phyloP scores from a whole-genome alignment of 2,113 vertebrate genomes.

The cat (Felis catus) region DNA sequence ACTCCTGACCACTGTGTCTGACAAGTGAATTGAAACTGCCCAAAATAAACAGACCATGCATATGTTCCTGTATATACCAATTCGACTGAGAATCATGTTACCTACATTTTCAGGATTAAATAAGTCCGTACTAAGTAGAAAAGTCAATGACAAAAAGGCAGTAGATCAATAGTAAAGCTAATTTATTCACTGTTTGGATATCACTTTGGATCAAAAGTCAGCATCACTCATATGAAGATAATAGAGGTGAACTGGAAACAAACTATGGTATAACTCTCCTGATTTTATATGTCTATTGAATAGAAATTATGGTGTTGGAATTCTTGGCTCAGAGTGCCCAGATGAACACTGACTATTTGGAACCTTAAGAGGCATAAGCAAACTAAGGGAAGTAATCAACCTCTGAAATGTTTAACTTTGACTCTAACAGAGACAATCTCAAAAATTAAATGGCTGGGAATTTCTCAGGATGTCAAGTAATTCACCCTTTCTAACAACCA shows the following conservation, averaged over 20 bases:
- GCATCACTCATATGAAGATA: background rate
- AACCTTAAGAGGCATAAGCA: background rate
- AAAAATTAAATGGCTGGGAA: background rate
- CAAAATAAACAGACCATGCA: background rate
- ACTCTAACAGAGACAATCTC: background rate
- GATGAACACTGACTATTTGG: background rate
- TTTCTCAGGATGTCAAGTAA: background rate
- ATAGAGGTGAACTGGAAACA: background rate
- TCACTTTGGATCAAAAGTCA: conserved; percentile 18
- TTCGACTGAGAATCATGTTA: conserved; percentile 37
- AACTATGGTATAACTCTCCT: background rate
- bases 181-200: conserved; percentile 27
- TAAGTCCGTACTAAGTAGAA: conserved; percentile 19
- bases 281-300: background rate
- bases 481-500: background rate
- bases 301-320: background rate
- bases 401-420: conserved; percentile 47
- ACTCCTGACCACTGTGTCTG: background rate
- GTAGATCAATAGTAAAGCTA: conserved; percentile 46
- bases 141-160: conserved; percentile 18
- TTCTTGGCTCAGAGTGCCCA: background rate
- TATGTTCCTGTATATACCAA: background rate
- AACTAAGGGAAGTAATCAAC: background rate
- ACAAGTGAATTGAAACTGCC: background rate
- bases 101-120: background rate